Evolutionary conservation across 2,797 vertebrate genomes (phyloP).

Genomic region (Catharus ustulatus): DNA sequence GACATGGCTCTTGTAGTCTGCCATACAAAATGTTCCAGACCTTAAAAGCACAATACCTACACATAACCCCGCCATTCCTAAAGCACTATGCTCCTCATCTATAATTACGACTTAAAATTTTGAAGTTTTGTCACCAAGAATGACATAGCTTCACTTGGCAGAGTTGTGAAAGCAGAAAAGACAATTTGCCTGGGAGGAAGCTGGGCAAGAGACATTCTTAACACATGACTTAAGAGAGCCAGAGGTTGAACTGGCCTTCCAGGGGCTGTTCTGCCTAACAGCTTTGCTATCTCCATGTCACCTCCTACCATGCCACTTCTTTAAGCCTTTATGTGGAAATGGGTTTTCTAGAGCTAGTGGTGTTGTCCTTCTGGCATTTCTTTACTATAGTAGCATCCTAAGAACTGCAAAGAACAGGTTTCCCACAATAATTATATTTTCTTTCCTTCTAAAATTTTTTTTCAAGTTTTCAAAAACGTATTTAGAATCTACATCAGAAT

Average conservation of each 20-base stretch:
- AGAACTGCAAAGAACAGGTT: neutral
- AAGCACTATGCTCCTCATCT: neutral
- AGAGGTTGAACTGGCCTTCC: neutral
- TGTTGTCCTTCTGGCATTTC: neutral
- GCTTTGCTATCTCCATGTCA: neutral
- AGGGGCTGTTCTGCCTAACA: neutral
- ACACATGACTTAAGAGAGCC: neutral
- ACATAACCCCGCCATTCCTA: neutral
- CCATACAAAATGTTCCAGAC: conserved; percentile 23
- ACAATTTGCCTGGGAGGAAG: neutral
- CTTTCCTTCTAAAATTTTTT: neutral
- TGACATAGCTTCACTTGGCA: neutral
- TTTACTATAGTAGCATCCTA: neutral
- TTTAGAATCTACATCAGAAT: neutral
- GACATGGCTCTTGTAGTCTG: neutral
- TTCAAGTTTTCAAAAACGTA: neutral
- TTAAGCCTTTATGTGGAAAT: neutral
- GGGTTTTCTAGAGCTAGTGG: neutral
- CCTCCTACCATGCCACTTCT: neutral
- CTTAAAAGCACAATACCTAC: conserved; percentile 15
- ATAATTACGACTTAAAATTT: neutral
- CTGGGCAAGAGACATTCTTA: neutral
- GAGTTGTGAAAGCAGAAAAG: neutral
- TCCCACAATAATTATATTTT: neutral
- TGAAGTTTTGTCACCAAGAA: neutral